Evolutionary conservation across 1,140 invertebrate genomes (phyloP).

Genomic region (Leucophenga varia): DNA sequence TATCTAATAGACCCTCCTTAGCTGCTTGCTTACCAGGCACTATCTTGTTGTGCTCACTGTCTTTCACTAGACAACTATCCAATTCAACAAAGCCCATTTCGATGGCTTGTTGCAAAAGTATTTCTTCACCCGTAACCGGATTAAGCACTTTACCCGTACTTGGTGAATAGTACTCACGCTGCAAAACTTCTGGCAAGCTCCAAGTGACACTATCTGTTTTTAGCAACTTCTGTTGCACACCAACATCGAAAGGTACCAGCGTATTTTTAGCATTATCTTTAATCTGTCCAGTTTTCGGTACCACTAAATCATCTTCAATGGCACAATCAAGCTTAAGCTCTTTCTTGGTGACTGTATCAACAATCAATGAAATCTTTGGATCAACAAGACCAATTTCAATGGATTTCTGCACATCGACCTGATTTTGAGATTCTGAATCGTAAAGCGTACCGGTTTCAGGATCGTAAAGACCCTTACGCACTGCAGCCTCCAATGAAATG

Average conservation of each 20-base stretch:
- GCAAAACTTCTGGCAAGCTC: conserved; percentile 73
- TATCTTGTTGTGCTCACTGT: conserved; percentile 69
- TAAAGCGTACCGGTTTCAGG: conserved; percentile 69
- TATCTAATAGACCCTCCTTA: conserved; percentile 69
- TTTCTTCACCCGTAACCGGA: conserved; percentile 73
- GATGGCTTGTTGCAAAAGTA: conserved; percentile 73
- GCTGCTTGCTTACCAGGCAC: conserved; percentile 71
- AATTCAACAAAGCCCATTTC: conserved; percentile 72
- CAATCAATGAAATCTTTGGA: conserved; percentile 78
- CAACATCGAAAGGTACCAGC: conserved; percentile 69
- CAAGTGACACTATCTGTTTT: conserved; percentile 70
- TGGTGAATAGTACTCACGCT: conserved; percentile 76
- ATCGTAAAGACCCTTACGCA: conserved; percentile 72
- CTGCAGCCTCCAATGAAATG: conserved; percentile 74
- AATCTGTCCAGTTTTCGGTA: conserved; percentile 67
- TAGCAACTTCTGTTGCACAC: conserved; percentile 69
- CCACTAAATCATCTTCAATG: conserved; percentile 67
- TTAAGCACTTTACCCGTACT: conserved; percentile 77
- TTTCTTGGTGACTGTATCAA: conserved; percentile 70
- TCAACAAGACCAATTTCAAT: conserved; percentile 79
- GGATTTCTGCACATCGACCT: conserved; percentile 72
- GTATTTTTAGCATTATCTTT: conserved; percentile 68
- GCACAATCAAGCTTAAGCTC: conserved; percentile 72
- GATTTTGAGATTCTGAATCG: conserved; percentile 70
- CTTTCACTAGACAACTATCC: conserved; percentile 70